phyloP scores from a whole-genome alignment of 2,113 vertebrate genomes.

The Dasypus novemcinctus region DNA sequence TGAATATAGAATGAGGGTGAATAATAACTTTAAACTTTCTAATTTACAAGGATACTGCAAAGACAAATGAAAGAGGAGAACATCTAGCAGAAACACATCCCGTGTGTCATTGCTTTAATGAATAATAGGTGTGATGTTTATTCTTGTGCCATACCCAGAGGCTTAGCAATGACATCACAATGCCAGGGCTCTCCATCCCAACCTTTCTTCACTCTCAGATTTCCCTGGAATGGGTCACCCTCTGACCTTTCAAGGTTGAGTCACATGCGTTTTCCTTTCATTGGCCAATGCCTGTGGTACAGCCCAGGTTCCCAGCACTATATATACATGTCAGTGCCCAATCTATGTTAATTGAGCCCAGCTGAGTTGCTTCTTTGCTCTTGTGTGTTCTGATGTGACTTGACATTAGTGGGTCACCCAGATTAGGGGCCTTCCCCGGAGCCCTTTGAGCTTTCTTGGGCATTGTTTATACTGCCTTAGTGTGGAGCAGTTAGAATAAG shows the following conservation, averaged over 20 bases:
- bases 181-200: not conserved
- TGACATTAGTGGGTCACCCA: not conserved
- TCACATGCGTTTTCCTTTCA: not conserved
- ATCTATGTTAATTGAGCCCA: not conserved
- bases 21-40: constrained; percentile 11
- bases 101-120: constrained; percentile 6
- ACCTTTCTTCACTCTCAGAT: not conserved
- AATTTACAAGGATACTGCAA: not conserved
- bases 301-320: not conserved
- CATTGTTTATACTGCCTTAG: not conserved
- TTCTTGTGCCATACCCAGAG: not conserved
- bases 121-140: not conserved
- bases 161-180: not conserved
- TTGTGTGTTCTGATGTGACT: not conserved
- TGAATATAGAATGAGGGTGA: not conserved
- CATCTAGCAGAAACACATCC: not conserved
- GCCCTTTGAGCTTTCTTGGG: not conserved
- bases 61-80: constrained; percentile 4
- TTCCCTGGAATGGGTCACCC: not conserved
- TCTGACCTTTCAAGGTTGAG: constrained; percentile 14
- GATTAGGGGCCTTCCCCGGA: not conserved
- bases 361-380: not conserved
- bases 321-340: not conserved
- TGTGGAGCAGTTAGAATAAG: not conserved
- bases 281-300: not conserved